A percentile compares a stretch with the other conserved stretches of the same genome.
phyloP scores from a whole-genome alignment of 1,140 invertebrate genomes.

The Onthophagus taurus region DNA sequence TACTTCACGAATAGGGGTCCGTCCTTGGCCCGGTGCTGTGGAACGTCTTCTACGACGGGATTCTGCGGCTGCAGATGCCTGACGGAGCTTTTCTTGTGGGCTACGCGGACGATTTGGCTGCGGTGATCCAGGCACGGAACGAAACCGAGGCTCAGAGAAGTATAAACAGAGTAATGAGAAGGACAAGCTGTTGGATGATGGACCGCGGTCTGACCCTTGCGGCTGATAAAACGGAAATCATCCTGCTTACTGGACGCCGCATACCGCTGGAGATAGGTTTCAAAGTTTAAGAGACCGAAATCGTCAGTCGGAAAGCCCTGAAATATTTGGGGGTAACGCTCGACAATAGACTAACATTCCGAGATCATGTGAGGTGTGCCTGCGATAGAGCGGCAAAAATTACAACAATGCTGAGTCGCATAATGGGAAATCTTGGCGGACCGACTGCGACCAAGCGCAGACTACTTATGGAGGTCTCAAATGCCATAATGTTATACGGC shows the following conservation, averaged over 20 bases:
- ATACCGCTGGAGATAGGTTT: neutral
- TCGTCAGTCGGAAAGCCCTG: neutral
- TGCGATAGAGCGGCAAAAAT: neutral
- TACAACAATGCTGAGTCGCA: neutral
- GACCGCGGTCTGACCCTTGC: neutral
- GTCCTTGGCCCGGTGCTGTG: constrained; percentile 30
- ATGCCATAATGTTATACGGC: constrained; percentile 11
- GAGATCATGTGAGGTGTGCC: neutral
- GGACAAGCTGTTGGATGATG: neutral
- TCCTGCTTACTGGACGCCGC: neutral
- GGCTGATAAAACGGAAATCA: neutral
- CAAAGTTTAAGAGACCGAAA: neutral
- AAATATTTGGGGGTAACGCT: constrained; percentile 4
- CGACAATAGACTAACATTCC: neutral
- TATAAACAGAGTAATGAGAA: neutral
- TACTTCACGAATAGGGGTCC: constrained; percentile 26
- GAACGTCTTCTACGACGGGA: constrained; percentile 28
- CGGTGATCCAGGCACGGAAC: constrained; percentile 13
- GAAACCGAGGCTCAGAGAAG: neutral
- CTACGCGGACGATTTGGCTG: constrained; percentile 30
- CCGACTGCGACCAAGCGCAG: neutral
- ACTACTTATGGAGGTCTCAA: neutral
- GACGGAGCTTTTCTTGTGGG: constrained; percentile 16
- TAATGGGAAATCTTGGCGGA: constrained; percentile 1
- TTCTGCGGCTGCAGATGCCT: constrained; percentile 19